A percentile compares a stretch with the other conserved stretches of the same genome.
Conservation (phyloP, 2,888 invertebrate species). For the Xylocampa areola region DNA sequence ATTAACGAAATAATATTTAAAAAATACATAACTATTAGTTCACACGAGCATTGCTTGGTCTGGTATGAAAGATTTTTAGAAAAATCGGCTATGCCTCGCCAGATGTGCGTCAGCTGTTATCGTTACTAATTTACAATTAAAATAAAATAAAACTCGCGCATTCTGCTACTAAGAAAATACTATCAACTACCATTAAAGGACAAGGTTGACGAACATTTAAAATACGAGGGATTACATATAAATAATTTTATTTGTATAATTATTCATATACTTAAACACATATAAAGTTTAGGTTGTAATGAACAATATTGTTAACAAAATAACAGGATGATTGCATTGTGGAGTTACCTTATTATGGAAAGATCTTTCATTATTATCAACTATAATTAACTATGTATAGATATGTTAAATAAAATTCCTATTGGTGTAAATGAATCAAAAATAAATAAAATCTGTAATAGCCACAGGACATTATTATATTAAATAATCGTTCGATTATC, state of each 20-base stretch:
- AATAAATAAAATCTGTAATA: slow-evolving; percentile 34
- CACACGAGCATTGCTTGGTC: no score
- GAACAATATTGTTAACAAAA: no score
- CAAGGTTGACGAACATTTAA: slow-evolving; percentile 59
- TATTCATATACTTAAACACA: slow-evolving; percentile 53
- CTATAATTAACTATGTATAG: slow-evolving; percentile 14
- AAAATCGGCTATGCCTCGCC: no score
- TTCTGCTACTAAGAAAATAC: slow-evolving; percentile 26
- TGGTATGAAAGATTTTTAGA: no score
- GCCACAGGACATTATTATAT: slow-evolving; percentile 25
- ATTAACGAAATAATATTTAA: no score
- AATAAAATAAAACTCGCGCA: slow-evolving; percentile 33
- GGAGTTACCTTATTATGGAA: slow-evolving; percentile 40
- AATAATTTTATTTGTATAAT: slow-evolving; percentile 64
- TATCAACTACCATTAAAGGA: slow-evolving; percentile 35
- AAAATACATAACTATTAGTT: no score
- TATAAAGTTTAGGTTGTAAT: slow-evolving; percentile 45
- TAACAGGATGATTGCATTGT: slow-evolving; percentile 55
- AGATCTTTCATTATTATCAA: slow-evolving; percentile 46
- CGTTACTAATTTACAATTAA: slow-evolving; percentile 9
- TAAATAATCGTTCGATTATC: slow-evolving; percentile 35
- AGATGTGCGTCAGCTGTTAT: no score
- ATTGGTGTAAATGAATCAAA: slow-evolving; percentile 24
- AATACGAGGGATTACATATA: slow-evolving; percentile 59
- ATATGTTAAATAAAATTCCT: slow-evolving; percentile 27